Evolutionary conservation across 2,113 vertebrate genomes (phyloP), one percentile per base, ranked within the genome.

Genomic region (Malurus melanocephalus): DNA sequence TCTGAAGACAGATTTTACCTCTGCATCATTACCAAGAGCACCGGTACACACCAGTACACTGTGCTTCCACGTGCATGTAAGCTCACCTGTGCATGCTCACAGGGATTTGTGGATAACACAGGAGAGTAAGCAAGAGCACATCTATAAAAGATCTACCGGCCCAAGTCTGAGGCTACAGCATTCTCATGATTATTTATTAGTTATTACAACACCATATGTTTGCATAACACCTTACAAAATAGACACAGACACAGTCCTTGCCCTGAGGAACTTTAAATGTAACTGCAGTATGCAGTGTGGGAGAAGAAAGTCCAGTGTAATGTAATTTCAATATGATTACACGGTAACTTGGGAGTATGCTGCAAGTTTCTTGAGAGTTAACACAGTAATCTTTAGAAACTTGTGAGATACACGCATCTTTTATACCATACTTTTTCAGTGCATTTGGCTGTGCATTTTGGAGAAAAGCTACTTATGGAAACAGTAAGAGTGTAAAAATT

Each of bases 191-290:
- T 95, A 94, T 88, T 92, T 92, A 87, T 91, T 32, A 88, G 67
- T 68, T 91, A 84, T 33, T 86, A 59, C 57, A 84, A 61, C 61
- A 92, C 59, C 86, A 13, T 69, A 66, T 93, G 88, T 95, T 88
- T 93, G 75, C 48, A 45, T 65, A 81, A 88, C 87, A 94, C 72
- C 73, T 94, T 89, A 89, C 69, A 88, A 82, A 94, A 92, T 20
- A 90, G 88, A 91, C 35, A 91, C 38, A 83, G 87, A 75, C 57
- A 81, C 13, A 77, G 60, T 75, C 62, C 62, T 75, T 84, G 67
- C 76, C 90, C 74, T 56, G 74, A 93, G 93, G 93, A 93, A 86
- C 75, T 93, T 90, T 7, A 85, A 72, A 88, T 69, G 66, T 78
- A 93, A 85, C 59, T 62, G 71, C 11, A 9, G 49, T 28, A 24